These are phyloP conservation scores for Drosophila monieri DNA, from an alignment of 2,888 invertebrate species.

Conservation along the genomic window DNA sequence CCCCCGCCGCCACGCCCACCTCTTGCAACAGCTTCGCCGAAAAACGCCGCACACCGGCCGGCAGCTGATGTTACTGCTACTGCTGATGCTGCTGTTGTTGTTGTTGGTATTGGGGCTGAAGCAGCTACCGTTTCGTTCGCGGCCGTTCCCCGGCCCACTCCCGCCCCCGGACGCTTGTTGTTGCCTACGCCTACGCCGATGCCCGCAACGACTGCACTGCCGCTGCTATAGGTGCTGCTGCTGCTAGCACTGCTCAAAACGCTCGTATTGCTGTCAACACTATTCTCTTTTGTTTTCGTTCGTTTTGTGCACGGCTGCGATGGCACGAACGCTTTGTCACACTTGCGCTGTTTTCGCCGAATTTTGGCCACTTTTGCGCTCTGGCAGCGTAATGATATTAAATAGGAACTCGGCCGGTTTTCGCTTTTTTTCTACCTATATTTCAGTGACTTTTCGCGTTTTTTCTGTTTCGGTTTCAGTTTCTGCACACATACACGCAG, in stretches of 20 bases:
- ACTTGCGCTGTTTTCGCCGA: constrained; percentile 78
- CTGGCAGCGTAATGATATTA: constrained; percentile 40
- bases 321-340: constrained; percentile 70
- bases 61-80: constrained; percentile 40
- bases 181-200: constrained; percentile 39
- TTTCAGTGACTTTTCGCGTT: constrained; percentile 2
- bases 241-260: constrained; percentile 54
- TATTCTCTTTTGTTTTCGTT: constrained; percentile 74
- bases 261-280: constrained; percentile 71
- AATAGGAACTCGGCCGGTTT: constrained; percentile 58
- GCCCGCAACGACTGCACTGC: constrained; percentile 36
- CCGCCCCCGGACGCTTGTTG: constrained; percentile 48
- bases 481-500: constrained; percentile 1
- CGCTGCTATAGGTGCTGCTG: constrained; percentile 44
- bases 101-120: constrained; percentile 26
- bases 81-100: constrained; percentile 32
- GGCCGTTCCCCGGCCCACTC: constrained; percentile 69
- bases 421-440: constrained; percentile 14
- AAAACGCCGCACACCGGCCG: constrained; percentile 63
- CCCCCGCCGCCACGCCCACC: constrained; percentile 39
- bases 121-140: constrained; percentile 44
- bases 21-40: constrained; percentile 59
- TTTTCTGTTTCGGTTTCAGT: constrained; percentile 2
- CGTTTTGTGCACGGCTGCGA: constrained; percentile 65
- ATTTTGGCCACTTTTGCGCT: constrained; percentile 75